A percentile compares a stretch with the other conserved stretches of the same genome.
Conservation (phyloP, 2,113 vertebrate genomes). For the Myrmecophaga tridactyla region DNA sequence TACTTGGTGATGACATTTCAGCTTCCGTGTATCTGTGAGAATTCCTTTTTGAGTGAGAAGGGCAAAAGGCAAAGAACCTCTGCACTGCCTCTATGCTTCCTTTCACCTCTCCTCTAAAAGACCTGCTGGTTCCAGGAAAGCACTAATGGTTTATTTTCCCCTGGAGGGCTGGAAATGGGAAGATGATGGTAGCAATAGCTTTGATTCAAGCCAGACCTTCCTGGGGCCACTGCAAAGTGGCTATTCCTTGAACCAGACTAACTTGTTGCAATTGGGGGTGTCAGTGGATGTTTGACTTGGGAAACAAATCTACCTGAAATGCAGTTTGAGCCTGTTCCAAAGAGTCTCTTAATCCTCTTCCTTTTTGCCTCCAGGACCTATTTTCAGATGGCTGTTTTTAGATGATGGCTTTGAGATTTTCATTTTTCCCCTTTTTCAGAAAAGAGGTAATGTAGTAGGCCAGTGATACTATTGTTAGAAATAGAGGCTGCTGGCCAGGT, state of each 20-base stretch:
- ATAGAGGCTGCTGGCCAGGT: not conserved
- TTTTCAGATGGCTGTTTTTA: not conserved
- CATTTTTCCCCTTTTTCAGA: not conserved
- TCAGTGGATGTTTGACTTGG: not conserved
- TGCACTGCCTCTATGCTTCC: not conserved
- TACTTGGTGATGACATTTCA: not conserved
- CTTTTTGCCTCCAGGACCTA: not conserved
- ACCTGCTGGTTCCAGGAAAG: not conserved
- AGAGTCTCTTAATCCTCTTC: not conserved
- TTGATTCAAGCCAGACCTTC: not conserved
- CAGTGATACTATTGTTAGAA: not conserved
- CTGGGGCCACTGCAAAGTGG: not conserved
- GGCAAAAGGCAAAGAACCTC: not conserved
- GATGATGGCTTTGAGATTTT: not conserved
- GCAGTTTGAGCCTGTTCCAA: not conserved
- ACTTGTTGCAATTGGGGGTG: not conserved
- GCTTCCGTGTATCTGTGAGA: not conserved
- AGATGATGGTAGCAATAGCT: not conserved
- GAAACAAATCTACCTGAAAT: not conserved
- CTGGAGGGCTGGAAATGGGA: not conserved
- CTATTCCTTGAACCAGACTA: not conserved
- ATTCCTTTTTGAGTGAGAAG: not conserved
- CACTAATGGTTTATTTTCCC: not conserved
- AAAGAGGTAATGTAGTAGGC: not conserved
- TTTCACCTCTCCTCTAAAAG: not conserved